Percentiles rank a stretch among this genome's conserved stretches.
Conservation (phyloP, 2,888 invertebrate genomes). For the Brenthis hecate region DNA sequence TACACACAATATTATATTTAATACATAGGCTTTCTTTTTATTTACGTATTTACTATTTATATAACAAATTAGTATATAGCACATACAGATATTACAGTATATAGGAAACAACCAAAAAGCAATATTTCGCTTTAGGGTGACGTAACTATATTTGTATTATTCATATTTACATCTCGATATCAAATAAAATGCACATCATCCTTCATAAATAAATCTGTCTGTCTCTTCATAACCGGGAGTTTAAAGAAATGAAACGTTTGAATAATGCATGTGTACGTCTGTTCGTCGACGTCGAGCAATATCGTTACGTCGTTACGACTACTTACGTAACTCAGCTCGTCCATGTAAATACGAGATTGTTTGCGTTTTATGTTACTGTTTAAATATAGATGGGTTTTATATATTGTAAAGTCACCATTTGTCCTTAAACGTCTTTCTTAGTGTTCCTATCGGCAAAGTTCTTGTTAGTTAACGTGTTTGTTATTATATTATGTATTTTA, state of each 20-base stretch:
- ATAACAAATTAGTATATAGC: too few relatives aligned
- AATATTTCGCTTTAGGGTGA: neutral
- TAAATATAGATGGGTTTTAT: slow-evolving; percentile 8
- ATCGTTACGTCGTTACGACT: slow-evolving; percentile 47
- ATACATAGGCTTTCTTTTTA: too few relatives aligned
- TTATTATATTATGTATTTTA: too few relatives aligned
- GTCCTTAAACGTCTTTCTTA: neutral
- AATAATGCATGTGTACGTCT: slow-evolving; percentile 56
- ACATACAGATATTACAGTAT: too few relatives aligned
- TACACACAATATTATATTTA: too few relatives aligned
- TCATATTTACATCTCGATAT: slow-evolving; percentile 6
- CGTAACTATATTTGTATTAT: slow-evolving; percentile 8
- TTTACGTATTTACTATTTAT: too few relatives aligned
- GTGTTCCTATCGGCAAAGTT: neutral
- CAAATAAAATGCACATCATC: slow-evolving; percentile 27
- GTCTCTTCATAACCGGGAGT: slow-evolving; percentile 53
- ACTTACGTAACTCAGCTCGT: slow-evolving; percentile 39
- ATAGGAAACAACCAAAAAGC: neutral
- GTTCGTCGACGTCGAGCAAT: slow-evolving; percentile 47
- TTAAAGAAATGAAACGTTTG: slow-evolving; percentile 60
- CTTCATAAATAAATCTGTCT: slow-evolving; percentile 46
- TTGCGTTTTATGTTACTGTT: slow-evolving; percentile 8
- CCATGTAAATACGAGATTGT: slow-evolving; percentile 23
- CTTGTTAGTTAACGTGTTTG: too few relatives aligned
- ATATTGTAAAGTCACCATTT: slow-evolving; percentile 1